A percentile compares a stretch with the other conserved stretches of the same genome.
Conservation (phyloP, 2,113 vertebrate species). For the Prietella phreatophila region DNA sequence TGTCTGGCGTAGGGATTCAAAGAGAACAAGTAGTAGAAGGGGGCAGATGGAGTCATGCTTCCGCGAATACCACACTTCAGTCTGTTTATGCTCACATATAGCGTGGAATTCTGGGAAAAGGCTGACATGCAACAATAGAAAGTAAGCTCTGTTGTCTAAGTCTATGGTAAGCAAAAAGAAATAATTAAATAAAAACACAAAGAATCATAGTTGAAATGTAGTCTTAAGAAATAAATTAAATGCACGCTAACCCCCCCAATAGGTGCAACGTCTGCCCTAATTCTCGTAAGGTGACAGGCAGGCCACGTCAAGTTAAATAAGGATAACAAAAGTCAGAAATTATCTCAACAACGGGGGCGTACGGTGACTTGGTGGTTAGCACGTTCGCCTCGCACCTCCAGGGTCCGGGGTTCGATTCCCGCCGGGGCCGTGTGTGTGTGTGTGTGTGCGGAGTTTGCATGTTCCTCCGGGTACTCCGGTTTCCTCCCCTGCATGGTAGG, state of each 20-base stretch:
- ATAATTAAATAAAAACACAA: not conserved
- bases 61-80: constrained; percentile 11
- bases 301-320: not conserved
- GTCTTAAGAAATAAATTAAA: not conserved
- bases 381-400: too few species aligned
- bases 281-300: not conserved
- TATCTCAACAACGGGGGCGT: not conserved
- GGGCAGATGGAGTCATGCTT: constrained; percentile 18
- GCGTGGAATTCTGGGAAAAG: constrained; percentile 36
- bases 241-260: not conserved
- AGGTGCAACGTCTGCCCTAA: too few species aligned
- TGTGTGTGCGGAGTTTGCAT: too few species aligned
- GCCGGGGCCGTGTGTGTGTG: too few species aligned
- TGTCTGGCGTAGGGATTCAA: not conserved
- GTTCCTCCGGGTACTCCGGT: too few species aligned
- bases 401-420: too few species aligned
- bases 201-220: not conserved
- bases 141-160: not conserved
- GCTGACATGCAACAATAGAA: not conserved
- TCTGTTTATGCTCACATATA: constrained; percentile 22
- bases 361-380: too few species aligned
- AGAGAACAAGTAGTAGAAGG: not conserved
- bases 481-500: too few species aligned
- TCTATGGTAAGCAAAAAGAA: not conserved
- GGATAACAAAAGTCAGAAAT: too few species aligned